A percentile compares a stretch with the other conserved stretches of the same genome.
Conservation (phyloP, 1,140 invertebrate genomes). For the Frieseomelitta varia region DNA sequence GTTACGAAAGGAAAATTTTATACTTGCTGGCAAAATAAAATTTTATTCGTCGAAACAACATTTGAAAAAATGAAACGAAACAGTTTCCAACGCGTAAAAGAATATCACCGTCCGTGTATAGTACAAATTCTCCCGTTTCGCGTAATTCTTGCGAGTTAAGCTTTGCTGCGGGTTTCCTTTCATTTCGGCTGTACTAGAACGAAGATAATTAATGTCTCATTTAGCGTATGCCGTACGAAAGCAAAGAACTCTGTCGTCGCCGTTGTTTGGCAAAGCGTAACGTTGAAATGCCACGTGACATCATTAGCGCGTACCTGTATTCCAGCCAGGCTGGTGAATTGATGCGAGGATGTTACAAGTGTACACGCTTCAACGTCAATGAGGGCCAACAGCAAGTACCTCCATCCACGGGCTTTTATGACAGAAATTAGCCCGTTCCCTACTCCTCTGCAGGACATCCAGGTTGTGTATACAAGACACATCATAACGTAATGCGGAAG, state of each 20-base stretch:
- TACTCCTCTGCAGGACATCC: slow-evolving; percentile 86
- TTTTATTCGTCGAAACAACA: too few species aligned
- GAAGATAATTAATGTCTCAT: neutral
- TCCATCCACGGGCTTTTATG: slow-evolving; percentile 87
- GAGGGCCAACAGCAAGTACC: slow-evolving; percentile 88
- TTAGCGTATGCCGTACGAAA: neutral
- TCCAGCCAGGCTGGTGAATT: slow-evolving; percentile 85
- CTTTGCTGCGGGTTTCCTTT: too few species aligned
- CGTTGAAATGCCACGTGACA: neutral
- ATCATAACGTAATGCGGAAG: slow-evolving; percentile 91
- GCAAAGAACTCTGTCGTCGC: neutral
- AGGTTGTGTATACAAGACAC: slow-evolving; percentile 89
- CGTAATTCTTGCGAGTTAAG: neutral
- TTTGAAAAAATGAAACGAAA: neutral
- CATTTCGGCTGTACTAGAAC: too few species aligned
- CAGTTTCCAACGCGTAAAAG: neutral
- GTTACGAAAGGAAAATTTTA: neutral
- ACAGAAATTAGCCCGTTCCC: slow-evolving; percentile 85
- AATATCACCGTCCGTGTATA: neutral
- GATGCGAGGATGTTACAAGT: slow-evolving; percentile 88
- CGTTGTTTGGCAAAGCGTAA: neutral
- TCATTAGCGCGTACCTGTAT: slow-evolving; percentile 82
- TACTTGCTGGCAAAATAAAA: neutral
- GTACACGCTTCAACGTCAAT: slow-evolving; percentile 92
- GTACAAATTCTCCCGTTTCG: neutral